Evolutionary conservation across 2,888 invertebrate species (phyloP).

Genomic region (Agrotis clavis): DNA sequence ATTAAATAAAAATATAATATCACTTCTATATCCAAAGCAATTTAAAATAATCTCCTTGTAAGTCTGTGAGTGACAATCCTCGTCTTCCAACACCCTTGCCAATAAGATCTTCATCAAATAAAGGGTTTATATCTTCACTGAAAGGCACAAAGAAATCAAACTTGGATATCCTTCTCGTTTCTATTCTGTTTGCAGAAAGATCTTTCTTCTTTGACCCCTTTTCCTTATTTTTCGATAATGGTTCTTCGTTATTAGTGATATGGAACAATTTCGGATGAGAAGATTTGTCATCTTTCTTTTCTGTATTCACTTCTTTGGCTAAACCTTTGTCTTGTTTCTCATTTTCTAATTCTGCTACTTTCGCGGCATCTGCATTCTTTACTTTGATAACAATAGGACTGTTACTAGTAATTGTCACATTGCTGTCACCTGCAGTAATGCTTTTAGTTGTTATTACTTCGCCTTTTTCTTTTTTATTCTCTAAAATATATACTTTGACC

Average conservation of each 20-base stretch:
- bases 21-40: conserved; percentile 1
- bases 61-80: conserved; percentile 41
- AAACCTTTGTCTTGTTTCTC: neutral
- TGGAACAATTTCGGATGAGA: neutral
- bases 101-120: neutral
- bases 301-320: neutral
- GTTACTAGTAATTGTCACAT: neutral
- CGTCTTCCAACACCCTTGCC: conserved; percentile 35
- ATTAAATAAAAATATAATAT: neutral
- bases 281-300: neutral
- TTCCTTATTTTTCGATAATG: neutral
- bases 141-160: conserved; percentile 52
- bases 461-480: conserved; percentile 3
- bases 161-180: conserved; percentile 9
- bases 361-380: neutral
- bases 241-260: neutral
- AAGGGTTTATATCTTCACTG: conserved; percentile 50
- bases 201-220: neutral
- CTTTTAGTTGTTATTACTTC: too few relatives aligned
- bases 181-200: conserved; percentile 4
- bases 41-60: conserved; percentile 31
- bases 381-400: conserved; percentile 2
- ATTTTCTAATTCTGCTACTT: neutral
- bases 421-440: too few relatives aligned
- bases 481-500: conserved; percentile 23